Conservation (phyloP, 2,113 vertebrate genomes). For the Synodontis membranacea region DNA sequence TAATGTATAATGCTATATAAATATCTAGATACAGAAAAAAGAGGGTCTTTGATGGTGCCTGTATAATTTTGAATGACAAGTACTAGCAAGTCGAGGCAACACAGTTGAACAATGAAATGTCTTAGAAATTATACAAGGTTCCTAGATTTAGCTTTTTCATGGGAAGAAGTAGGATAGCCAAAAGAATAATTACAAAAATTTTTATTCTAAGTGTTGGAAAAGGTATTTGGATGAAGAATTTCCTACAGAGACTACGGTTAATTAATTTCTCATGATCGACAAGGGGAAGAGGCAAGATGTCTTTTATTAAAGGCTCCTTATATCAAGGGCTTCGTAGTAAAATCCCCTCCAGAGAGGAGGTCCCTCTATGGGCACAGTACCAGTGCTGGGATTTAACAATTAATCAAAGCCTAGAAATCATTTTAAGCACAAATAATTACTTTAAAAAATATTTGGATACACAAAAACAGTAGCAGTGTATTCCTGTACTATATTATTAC, state of each 20-base stretch:
- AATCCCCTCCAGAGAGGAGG: conserved; percentile 36
- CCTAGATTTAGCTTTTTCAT: neutral
- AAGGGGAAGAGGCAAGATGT: conserved; percentile 23
- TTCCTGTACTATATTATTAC: neutral
- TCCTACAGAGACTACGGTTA: neutral
- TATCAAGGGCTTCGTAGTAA: conserved; percentile 14
- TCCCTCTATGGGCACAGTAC: conserved; percentile 2
- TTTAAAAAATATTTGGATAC: neutral
- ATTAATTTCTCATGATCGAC: conserved; percentile 34
- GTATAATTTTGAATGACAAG: neutral
- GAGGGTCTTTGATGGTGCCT: neutral
- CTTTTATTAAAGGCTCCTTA: conserved; percentile 41
- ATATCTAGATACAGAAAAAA: neutral
- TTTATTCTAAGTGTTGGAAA: neutral
- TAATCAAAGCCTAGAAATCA: conserved; percentile 58
- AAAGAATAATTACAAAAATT: conserved; percentile 4
- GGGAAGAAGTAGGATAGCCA: neutral
- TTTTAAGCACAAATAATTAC: conserved; percentile 52
- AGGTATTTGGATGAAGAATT: neutral
- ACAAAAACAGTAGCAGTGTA: neutral
- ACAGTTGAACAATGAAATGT: neutral
- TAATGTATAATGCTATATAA: neutral
- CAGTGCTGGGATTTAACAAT: conserved; percentile 49
- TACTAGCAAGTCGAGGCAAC: neutral
- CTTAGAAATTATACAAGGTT: neutral